Conservation (phyloP, 1,140 invertebrate species). For the Drosophila fuyamai region DNA sequence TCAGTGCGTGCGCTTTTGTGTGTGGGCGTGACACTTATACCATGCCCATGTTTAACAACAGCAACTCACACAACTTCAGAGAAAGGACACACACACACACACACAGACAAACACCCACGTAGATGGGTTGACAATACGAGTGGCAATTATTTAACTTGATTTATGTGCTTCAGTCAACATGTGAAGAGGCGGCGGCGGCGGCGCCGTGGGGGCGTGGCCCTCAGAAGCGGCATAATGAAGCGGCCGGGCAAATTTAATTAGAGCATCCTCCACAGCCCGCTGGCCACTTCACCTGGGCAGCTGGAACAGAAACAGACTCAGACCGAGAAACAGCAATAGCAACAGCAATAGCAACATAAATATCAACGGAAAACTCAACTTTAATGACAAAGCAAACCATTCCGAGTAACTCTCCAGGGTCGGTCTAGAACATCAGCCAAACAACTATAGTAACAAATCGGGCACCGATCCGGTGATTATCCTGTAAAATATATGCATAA, state of each 20-base stretch:
- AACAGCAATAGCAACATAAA: constrained; percentile 3
- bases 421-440: constrained; percentile 34
- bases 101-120: constrained; percentile 2
- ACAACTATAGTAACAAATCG: constrained; percentile 17
- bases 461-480: neutral
- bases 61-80: constrained; percentile 1
- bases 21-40: constrained; percentile 18
- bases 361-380: constrained; percentile 42
- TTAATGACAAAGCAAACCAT: constrained; percentile 73
- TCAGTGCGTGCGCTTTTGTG: neutral
- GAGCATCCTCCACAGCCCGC: constrained; percentile 54
- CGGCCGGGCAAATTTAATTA: constrained; percentile 72
- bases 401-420: constrained; percentile 21
- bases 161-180: constrained; percentile 75
- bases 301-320: constrained; percentile 1
- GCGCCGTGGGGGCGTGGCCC: neutral
- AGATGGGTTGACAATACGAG: constrained; percentile 66
- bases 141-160: constrained; percentile 80
- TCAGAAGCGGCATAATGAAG: constrained; percentile 62
- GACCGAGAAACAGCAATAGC: neutral
- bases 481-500: neutral
- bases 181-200: neutral
- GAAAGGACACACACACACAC: constrained; percentile 10
- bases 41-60: constrained; percentile 31
- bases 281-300: constrained; percentile 61